These are phyloP conservation scores for Benthosema pterotum DNA, from an alignment of 2,797 vertebrate genomes.

Conservation along the genomic window DNA sequence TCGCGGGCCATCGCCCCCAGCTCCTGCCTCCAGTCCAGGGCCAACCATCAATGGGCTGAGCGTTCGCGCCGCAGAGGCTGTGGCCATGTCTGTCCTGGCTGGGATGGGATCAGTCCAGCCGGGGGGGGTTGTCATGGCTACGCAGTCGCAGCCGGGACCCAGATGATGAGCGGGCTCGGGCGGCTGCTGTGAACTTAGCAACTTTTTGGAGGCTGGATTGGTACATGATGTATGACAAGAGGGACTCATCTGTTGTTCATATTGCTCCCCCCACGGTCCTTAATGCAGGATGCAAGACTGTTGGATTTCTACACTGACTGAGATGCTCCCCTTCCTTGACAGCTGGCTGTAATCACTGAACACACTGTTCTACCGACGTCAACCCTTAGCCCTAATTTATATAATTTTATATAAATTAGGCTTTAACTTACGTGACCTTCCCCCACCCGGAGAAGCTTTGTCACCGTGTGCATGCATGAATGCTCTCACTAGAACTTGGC, in stretches of 20 bases:
- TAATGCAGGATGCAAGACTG: slow-evolving; percentile 8
- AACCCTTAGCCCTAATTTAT: slow-evolving; percentile 32
- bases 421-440: slow-evolving; percentile 20
- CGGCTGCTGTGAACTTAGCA: slow-evolving; percentile 61
- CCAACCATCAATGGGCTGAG: slow-evolving; percentile 88
- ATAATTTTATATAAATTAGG: no score
- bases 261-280: background rate
- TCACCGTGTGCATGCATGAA: slow-evolving; percentile 39
- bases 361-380: slow-evolving; percentile 53
- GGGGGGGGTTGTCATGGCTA: slow-evolving; percentile 77
- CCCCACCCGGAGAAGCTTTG: slow-evolving; percentile 39
- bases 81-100: slow-evolving; percentile 91
- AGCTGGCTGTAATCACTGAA: slow-evolving; percentile 65
- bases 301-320: slow-evolving; percentile 38
- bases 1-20: slow-evolving; percentile 78
- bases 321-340: slow-evolving; percentile 43
- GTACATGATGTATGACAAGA: slow-evolving; percentile 54
- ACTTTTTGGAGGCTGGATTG: slow-evolving; percentile 55
- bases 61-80: slow-evolving; percentile 90
- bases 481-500: slow-evolving; percentile 55
- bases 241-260: slow-evolving; percentile 36
- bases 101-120: slow-evolving; percentile 91
- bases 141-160: slow-evolving; percentile 89
- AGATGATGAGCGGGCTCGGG: slow-evolving; percentile 87
- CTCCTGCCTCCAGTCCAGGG: slow-evolving; percentile 68